Evolutionary conservation across 2,888 invertebrate species (phyloP).

Genomic region (Drosophila buzzatii): DNA sequence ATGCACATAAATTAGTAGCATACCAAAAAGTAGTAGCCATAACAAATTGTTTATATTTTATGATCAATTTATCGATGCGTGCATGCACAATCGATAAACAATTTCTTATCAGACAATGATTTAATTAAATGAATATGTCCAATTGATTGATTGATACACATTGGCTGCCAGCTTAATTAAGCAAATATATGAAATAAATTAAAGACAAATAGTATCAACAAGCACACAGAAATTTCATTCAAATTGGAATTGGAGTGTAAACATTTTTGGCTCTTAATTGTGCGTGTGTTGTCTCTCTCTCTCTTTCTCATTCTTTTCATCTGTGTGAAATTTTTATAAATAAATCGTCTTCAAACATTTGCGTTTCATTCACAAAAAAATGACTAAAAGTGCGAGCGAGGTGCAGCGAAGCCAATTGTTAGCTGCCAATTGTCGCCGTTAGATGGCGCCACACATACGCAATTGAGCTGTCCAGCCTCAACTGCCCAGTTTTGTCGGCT

Average conservation of each 20-base stretch:
- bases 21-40: slow-evolving; percentile 13
- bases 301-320: not conserved
- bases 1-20: slow-evolving; percentile 11
- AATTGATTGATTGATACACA: slow-evolving; percentile 46
- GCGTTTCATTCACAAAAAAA: slow-evolving; percentile 56
- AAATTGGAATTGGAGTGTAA: slow-evolving; percentile 48
- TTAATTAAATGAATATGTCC: slow-evolving; percentile 46
- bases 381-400: not conserved
- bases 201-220: slow-evolving; percentile 19
- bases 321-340: slow-evolving; percentile 25
- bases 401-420: not conserved
- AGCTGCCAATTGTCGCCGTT: slow-evolving; percentile 17
- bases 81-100: slow-evolving; percentile 1
- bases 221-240: slow-evolving; percentile 39
- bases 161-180: slow-evolving; percentile 9
- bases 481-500: not conserved
- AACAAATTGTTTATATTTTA: not conserved
- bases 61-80: slow-evolving; percentile 3
- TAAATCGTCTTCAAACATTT: slow-evolving; percentile 25
- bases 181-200: slow-evolving; percentile 13
- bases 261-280: slow-evolving; percentile 48
- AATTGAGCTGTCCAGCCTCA: not conserved
- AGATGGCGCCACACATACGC: slow-evolving; percentile 39
- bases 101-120: slow-evolving; percentile 35
- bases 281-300: slow-evolving; percentile 27